Evolutionary conservation across 2,113 vertebrate genomes (phyloP).

Genomic region (Mola mola): DNA sequence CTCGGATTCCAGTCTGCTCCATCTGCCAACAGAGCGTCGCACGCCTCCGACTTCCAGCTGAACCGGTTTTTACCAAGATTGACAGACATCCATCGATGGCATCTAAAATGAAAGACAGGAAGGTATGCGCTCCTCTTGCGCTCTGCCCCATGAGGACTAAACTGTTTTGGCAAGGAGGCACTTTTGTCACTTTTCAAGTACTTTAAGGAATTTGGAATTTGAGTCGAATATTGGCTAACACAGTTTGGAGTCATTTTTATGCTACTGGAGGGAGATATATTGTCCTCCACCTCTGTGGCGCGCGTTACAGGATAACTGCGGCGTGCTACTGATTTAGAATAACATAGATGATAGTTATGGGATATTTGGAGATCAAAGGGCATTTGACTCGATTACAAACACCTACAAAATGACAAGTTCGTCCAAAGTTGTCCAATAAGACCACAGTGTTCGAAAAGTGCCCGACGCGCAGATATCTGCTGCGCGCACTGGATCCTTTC

Average conservation of each 20-base stretch:
- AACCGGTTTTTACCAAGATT: conserved; percentile 16
- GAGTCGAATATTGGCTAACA: neutral
- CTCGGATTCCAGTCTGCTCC: conserved; percentile 76
- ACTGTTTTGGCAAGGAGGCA: conserved; percentile 17
- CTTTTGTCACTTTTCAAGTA: conserved; percentile 6
- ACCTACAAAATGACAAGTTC: neutral
- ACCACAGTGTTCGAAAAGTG: neutral
- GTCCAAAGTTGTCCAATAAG: neutral
- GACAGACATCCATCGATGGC: conserved; percentile 81
- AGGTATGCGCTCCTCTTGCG: conserved; percentile 82
- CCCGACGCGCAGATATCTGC: conserved; percentile 2
- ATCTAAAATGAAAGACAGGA: conserved; percentile 92
- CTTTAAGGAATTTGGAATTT: conserved; percentile 17
- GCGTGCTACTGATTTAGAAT: neutral
- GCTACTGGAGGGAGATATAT: neutral
- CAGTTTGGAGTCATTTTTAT: conserved; percentile 9
- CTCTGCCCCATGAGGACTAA: conserved; percentile 34
- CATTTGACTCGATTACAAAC: neutral
- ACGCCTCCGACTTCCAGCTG: conserved; percentile 22
- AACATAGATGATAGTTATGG: neutral
- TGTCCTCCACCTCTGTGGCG: conserved; percentile 2
- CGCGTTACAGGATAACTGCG: conserved; percentile 3
- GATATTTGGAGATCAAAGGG: neutral
- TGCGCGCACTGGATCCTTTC: conserved; percentile 43
- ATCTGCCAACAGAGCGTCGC: conserved; percentile 52